Conservation (phyloP, 2,797 vertebrate genomes). For the Corythornis leucogaster region DNA sequence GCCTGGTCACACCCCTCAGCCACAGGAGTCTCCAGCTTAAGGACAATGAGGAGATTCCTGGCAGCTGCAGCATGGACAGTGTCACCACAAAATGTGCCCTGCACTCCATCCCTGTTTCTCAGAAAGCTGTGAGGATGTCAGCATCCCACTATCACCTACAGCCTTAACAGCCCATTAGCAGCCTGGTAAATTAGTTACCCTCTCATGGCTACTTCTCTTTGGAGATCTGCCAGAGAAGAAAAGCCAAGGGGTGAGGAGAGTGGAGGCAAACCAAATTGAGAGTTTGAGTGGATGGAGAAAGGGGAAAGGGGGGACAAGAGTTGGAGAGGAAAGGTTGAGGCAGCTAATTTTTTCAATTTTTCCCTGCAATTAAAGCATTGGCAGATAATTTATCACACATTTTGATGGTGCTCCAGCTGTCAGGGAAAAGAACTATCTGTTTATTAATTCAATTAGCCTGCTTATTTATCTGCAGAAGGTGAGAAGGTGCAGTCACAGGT, state of each 20-base stretch:
- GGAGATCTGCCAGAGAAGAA: constrained; percentile 75
- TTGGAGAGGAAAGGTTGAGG: constrained; percentile 18
- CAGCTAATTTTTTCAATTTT: constrained; percentile 73
- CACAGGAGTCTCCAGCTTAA: background rate
- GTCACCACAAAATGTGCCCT: background rate
- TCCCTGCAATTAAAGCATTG: constrained; percentile 74
- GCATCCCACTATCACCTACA: constrained; percentile 37
- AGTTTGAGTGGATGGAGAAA: background rate
- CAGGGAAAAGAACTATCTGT: constrained; percentile 78
- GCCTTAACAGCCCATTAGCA: constrained; percentile 70
- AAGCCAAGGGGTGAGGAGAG: constrained; percentile 49
- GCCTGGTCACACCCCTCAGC: background rate
- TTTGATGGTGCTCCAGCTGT: constrained; percentile 86
- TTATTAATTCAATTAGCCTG: constrained; percentile 91
- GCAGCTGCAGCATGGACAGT: background rate
- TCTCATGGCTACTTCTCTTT: constrained; percentile 44
- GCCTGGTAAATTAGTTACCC: constrained; percentile 64
- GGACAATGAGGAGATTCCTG: background rate
- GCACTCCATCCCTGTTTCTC: constrained; percentile 46
- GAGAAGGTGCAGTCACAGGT: constrained; percentile 74
- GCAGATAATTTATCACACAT: constrained; percentile 86
- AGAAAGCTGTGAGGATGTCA: constrained; percentile 25
- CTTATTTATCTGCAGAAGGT: constrained; percentile 80
- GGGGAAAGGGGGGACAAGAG: background rate
- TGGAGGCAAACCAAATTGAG: background rate